phyloP scores from a whole-genome alignment of 2,888 invertebrate genomes.

The Patella depressa region DNA sequence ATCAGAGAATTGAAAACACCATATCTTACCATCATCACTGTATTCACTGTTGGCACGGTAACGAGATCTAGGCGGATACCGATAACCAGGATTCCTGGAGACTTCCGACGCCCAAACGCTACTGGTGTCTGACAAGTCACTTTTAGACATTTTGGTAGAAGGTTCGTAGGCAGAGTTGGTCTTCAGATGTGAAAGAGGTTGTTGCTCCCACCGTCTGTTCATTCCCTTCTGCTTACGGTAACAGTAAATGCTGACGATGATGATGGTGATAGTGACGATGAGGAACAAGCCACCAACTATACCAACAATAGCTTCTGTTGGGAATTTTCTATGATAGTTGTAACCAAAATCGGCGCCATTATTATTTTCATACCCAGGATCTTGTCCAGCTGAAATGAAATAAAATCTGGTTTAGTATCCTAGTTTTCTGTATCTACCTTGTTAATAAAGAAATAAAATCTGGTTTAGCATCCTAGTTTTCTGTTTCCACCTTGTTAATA shows the following conservation, averaged over 20 bases:
- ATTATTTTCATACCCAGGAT: conserved; percentile 40
- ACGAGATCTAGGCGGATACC: not conserved
- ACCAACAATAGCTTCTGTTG: conserved; percentile 42
- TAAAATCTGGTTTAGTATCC: not conserved
- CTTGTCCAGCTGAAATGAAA: conserved; percentile 15
- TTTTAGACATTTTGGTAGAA: conserved; percentile 33
- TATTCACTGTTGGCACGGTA: not conserved
- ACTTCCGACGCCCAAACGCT: conserved; percentile 42
- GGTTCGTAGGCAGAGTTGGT: conserved; percentile 41
- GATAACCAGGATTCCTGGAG: conserved; percentile 28
- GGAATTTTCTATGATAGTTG: conserved; percentile 40
- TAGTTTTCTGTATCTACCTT: not conserved
- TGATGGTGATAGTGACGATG: conserved; percentile 41
- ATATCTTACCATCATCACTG: not conserved
- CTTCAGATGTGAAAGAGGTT: conserved; percentile 45
- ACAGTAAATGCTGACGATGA: conserved; percentile 45
- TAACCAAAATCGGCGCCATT: conserved; percentile 47
- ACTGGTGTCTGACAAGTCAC: conserved; percentile 5
- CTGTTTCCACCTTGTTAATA: no score
- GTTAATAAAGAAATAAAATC: no score
- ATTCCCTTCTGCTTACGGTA: conserved; percentile 46
- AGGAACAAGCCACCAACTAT: conserved; percentile 46
- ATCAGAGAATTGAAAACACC: no score
- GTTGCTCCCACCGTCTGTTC: conserved; percentile 42
- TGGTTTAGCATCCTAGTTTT: no score